phyloP scores from a whole-genome alignment of 2,888 invertebrate species.

The Podotricha telesiphe region DNA sequence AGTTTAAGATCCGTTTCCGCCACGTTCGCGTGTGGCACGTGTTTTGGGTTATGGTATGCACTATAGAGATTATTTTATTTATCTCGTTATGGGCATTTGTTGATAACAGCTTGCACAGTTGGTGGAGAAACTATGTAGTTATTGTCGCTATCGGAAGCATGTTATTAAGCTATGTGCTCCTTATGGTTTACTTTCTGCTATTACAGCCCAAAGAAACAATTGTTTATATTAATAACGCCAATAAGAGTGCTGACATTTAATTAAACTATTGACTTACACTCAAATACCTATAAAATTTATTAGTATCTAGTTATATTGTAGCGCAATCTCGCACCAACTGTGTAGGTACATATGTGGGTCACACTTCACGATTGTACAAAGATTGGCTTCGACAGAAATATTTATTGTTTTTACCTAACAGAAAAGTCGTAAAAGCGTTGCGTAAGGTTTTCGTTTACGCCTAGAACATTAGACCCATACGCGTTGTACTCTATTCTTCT shows the following conservation, averaged over 20 bases:
- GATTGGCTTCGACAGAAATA: conserved; percentile 39
- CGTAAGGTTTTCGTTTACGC: conserved; percentile 44
- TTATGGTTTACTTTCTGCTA: conserved; percentile 85
- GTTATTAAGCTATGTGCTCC: conserved; percentile 83
- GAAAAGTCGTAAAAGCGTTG: conserved; percentile 42
- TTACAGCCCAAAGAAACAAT: conserved; percentile 85
- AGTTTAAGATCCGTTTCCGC: conserved; percentile 90
- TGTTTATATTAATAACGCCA: conserved; percentile 64
- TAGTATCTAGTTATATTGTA: not conserved
- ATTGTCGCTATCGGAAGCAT: conserved; percentile 85
- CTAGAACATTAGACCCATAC: conserved; percentile 39
- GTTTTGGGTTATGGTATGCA: conserved; percentile 86
- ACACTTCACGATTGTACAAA: conserved; percentile 30
- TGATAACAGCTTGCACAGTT: conserved; percentile 82
- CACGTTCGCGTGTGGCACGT: conserved; percentile 88
- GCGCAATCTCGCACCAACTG: not conserved
- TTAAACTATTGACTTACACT: not conserved
- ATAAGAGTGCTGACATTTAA: conserved; percentile 43
- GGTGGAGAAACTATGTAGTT: conserved; percentile 88
- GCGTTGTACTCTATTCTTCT: conserved; percentile 43
- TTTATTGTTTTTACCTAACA: conserved; percentile 41
- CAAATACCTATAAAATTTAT: not conserved
- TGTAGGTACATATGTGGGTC: conserved; percentile 25
- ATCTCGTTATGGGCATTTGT: conserved; percentile 86
- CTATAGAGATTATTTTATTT: conserved; percentile 87